phyloP scores from a whole-genome alignment of 2,113 vertebrate genomes.

The Terrapene triunguis region DNA sequence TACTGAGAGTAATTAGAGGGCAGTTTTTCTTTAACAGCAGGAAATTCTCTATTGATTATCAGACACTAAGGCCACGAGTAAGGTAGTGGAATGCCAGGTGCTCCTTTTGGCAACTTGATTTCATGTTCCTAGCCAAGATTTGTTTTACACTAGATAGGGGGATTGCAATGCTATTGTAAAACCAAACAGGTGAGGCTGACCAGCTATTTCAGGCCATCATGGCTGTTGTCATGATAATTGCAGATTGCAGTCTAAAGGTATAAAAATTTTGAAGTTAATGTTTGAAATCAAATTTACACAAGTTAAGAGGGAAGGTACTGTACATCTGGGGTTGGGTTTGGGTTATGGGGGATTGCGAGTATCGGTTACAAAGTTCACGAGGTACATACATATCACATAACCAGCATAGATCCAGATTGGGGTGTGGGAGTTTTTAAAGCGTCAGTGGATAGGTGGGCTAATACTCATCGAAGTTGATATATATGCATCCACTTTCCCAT shows the following conservation, averaged over 20 bases:
- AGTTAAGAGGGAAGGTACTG: no score
- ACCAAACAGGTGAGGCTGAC: not conserved
- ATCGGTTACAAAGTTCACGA: no score
- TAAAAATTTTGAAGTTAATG: not conserved
- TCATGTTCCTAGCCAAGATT: not conserved
- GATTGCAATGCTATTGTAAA: not conserved
- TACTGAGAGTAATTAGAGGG: constrained; percentile 4
- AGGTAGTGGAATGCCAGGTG: not conserved
- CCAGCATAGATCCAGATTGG: no score
- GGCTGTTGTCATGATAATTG: not conserved
- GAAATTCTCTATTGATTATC: not conserved
- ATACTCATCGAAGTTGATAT: no score
- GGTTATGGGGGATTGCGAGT: no score
- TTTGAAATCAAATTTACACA: no score
- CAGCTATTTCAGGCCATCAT: not conserved
- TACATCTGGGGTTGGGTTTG: no score
- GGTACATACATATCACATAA: no score
- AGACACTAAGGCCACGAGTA: not conserved
- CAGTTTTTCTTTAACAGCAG: not conserved
- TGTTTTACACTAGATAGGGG: not conserved
- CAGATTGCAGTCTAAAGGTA: not conserved
- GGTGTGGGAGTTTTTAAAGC: no score
- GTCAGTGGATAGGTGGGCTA: no score
- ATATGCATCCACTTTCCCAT: not conserved
- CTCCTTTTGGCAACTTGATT: not conserved